Conservation (phyloP, 30 jellyfish, hydroid and myxozoan species). For the Sanderia malayensis region DNA sequence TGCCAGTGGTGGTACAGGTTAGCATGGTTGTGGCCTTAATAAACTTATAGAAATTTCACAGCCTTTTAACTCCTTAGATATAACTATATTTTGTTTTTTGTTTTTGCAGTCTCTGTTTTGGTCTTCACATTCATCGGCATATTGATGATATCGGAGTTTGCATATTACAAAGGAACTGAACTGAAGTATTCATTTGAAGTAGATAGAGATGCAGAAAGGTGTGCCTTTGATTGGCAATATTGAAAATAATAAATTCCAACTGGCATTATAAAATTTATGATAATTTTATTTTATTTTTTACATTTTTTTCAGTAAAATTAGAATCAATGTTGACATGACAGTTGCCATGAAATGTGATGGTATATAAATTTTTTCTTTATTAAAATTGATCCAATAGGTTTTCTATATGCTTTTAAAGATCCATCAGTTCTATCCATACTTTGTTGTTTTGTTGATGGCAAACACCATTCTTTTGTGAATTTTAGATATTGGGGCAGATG, state of each 20-base stretch:
- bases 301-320: slow-evolving; percentile 44
- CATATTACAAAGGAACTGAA: slow-evolving; percentile 76
- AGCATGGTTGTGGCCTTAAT: too few species aligned
- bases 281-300: background rate
- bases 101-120: slow-evolving; percentile 70
- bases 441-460: too few species aligned
- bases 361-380: slow-evolving; percentile 17
- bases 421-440: too few species aligned
- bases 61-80: too few species aligned
- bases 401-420: too few species aligned
- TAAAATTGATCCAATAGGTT: too few species aligned
- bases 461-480: too few species aligned
- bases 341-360: slow-evolving; percentile 96
- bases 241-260: too few species aligned
- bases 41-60: too few species aligned
- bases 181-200: slow-evolving; percentile 79
- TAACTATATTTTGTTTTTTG: too few species aligned
- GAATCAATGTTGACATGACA: slow-evolving; percentile 92
- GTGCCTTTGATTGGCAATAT: too few species aligned
- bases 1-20: slow-evolving; percentile 98
- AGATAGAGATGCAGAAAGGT: slow-evolving; percentile 95
- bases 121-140: slow-evolving; percentile 72
- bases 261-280: background rate
- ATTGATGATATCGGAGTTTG: slow-evolving; percentile 81
- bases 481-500: slow-evolving; percentile 96